Evolutionary conservation across 2,888 invertebrate genomes (phyloP), one percentile per base, ranked within the genome.

Genomic region (Eledone cirrhosa): DNA sequence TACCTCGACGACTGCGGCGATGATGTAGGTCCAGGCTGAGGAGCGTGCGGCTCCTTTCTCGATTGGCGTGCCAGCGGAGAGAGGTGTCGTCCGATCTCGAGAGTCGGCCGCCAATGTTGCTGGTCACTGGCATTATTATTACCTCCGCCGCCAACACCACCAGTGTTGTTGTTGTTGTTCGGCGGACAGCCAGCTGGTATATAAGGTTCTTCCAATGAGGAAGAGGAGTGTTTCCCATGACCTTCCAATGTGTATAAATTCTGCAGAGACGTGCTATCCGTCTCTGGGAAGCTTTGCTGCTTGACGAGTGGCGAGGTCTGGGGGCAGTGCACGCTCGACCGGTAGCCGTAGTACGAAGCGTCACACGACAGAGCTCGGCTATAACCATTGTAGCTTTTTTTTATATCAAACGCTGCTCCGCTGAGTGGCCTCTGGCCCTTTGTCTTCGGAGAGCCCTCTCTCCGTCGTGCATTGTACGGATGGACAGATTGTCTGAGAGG

Each of bases 1-100:
- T 86, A 86, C 22, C 84, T 81, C 27, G 82, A 80, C 22, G 80
- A 78, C 8, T 33, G 41, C 4, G 75, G 59, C 19, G 76, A 33
- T n/a, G 76, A 76, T 7, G 47, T 47, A 14, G 76, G 48, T 48
- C 29, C 41, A 76, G 29, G 48, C 63, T 63, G n/a, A n/a, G n/a
- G n/a, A 13, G 63, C n/a, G 14, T 63, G 63, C 63, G n/a, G 63
- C 8, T 47, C 48, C 24, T 47, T 48, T 48, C 48, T 24, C 27
- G 76, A 47, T 16, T 76, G 47, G 24, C 48, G 76, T n/a, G 22
- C 33, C 41, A 72, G 13, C 4, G 72, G 72, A 3, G 72, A 72
- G n/a, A 65, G 24, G 22, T 47, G 48, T 14, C 76, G 33, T 8
- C 48, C 79, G 14, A 67, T 77, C 22, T 75, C 75, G 22, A 48